Base-by-base conservation (phyloP, 2,888 invertebrate genomes). In the Eudasyphora cyanicolor region DNA sequence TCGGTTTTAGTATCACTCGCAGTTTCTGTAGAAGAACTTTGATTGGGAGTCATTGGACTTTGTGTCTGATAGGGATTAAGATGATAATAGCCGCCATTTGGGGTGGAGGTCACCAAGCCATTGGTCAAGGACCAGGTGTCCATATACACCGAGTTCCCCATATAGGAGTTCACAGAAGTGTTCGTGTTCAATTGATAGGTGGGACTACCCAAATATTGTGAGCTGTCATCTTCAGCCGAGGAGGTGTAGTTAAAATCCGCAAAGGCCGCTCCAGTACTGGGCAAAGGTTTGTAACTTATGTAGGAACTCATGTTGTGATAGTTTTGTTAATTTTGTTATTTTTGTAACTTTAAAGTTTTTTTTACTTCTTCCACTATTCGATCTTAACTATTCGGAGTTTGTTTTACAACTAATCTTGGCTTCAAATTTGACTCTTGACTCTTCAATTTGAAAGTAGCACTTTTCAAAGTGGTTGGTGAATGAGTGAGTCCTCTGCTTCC, bases 151-250 rank as follows among this genome's bases (percentile, higher is more conserved):
- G 62, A 70, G 71, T 67, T 67, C 19, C 19, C 75, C 27, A 71
- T 24, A 21, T 67, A 81, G 0, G 21, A 2, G 0, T 27, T 51
- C 49, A 83, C 35, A n/a, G 71, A 21, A 3, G 77, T 67, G 12
- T 62, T 75, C 17, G 64, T 12, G 7, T 35, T 32, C 76, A 1
- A 64, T 24, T 12, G 75, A 71, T 89, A 91, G 64, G 86, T 87
- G 14, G 91, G 91, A 85, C 92, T 92, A 49, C 87, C 87, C 69
- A 89, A 51, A 42, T 89, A 91, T 54, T 89, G 91, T 0, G 91
- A 90, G 67, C 88, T 89, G 38, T 91, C 91, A 80, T 92, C 91
- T 85, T 91, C 91, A 24, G 69, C 54, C 0, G 84, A 81, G 12
- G 91, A 92, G 29, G 90, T 87, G 79, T 90, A 91, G 29, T 87